phyloP scores from a whole-genome alignment of 2,888 invertebrate genomes.

The Lordiphosa fenestrarum region DNA sequence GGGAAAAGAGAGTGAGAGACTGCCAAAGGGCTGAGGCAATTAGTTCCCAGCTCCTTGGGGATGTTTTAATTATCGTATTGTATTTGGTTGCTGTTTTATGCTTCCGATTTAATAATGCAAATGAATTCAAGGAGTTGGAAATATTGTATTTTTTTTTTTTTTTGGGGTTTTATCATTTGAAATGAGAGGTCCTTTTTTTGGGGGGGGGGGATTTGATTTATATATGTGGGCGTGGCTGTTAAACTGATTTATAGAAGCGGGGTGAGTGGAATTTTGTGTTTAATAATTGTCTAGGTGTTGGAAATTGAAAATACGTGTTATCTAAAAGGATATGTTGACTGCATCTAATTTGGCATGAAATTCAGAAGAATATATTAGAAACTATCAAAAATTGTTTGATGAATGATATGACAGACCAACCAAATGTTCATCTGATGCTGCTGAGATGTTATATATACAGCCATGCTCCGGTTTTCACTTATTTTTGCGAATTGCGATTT shows the following conservation, averaged over 20 bases:
- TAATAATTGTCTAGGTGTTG: no score
- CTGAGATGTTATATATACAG: no score
- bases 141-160: conserved; percentile 7
- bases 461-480: no score
- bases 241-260: conserved; percentile 34
- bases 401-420: no score
- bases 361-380: no score
- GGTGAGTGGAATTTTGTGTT: background rate
- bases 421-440: no score
- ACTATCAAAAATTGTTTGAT: no score
- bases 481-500: no score
- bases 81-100: conserved; percentile 43
- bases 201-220: conserved; percentile 41
- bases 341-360: no score
- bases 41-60: conserved; percentile 54
- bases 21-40: conserved; percentile 60
- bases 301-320: no score
- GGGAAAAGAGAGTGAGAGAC: conserved; percentile 21
- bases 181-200: conserved; percentile 8
- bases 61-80: conserved; percentile 62
- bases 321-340: no score
- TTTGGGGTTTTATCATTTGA: conserved; percentile 28
- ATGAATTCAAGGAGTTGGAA: conserved; percentile 47
- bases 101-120: conserved; percentile 62
- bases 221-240: conserved; percentile 16